Evolutionary conservation across 2,888 invertebrate species (phyloP).

Genomic region (Schizaphis graminum): DNA sequence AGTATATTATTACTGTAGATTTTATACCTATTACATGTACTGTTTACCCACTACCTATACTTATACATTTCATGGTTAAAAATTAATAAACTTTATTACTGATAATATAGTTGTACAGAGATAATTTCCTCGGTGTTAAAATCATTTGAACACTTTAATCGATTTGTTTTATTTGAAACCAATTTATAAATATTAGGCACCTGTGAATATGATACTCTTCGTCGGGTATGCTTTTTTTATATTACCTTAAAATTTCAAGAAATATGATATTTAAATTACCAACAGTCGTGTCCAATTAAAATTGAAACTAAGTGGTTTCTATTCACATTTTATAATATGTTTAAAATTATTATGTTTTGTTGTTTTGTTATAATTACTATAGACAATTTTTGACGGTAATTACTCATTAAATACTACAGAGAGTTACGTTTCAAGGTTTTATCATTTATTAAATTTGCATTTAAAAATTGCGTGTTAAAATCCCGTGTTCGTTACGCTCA

Average conservation of each 20-base stretch:
- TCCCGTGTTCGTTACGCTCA: neutral
- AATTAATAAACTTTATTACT: neutral
- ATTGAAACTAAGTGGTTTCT: neutral
- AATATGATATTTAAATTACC: neutral
- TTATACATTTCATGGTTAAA: neutral
- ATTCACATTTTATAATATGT: neutral
- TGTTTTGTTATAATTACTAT: neutral
- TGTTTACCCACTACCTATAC: neutral
- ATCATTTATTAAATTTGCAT: neutral
- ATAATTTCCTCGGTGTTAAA: neutral
- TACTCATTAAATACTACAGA: neutral
- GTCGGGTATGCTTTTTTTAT: neutral
- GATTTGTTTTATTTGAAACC: neutral
- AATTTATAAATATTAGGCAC: neutral
- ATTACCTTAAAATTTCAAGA: neutral
- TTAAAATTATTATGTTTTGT: neutral
- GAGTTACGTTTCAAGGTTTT: neutral
- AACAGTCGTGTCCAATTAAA: neutral
- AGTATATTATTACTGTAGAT: neutral
- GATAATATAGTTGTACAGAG: neutral
- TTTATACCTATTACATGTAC: neutral
- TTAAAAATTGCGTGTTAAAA: slow-evolving; percentile 15
- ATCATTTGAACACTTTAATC: neutral
- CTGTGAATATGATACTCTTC: neutral
- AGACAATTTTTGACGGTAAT: neutral